Evolutionary conservation across 1,140 invertebrate species (phyloP).

Genomic region (Melanaphis sacchari): DNA sequence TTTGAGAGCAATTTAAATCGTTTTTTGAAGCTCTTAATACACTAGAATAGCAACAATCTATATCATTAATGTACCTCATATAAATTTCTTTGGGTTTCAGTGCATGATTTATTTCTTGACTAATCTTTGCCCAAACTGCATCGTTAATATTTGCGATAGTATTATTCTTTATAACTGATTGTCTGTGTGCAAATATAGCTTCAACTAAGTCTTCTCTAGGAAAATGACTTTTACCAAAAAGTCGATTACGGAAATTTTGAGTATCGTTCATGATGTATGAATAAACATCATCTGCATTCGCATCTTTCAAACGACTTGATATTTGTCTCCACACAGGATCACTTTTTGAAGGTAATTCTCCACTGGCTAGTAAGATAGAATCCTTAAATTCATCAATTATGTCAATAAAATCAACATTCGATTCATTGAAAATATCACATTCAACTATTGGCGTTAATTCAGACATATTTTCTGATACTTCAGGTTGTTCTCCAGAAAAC

Average conservation of each 20-base stretch:
- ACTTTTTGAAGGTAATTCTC: not conserved
- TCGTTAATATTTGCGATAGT: conserved; percentile 47
- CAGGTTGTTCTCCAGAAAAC: conserved; percentile 42
- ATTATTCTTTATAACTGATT: conserved; percentile 34
- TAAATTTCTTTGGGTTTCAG: conserved; percentile 29
- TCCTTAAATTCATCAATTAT: conserved; percentile 1
- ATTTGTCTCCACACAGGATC: conserved; percentile 34
- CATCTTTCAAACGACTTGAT: conserved; percentile 18
- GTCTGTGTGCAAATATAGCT: not conserved
- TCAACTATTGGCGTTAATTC: conserved; percentile 46
- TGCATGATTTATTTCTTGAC: conserved; percentile 1
- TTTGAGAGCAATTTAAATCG: not conserved
- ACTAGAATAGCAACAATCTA: conserved; percentile 11
- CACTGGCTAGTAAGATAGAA: conserved; percentile 26
- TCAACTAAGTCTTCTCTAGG: not conserved
- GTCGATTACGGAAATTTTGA: conserved; percentile 20
- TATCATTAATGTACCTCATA: conserved; percentile 23
- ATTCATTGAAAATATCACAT: conserved; percentile 27
- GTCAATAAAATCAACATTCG: conserved; percentile 21
- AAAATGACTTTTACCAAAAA: not conserved
- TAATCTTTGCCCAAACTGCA: conserved; percentile 44
- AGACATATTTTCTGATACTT: conserved; percentile 35
- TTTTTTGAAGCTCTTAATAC: conserved; percentile 21
- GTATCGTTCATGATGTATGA: conserved; percentile 13
- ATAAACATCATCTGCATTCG: conserved; percentile 28